Base-by-base conservation (phyloP, 2,113 vertebrate genomes). In the Hypanus sabinus region DNA sequence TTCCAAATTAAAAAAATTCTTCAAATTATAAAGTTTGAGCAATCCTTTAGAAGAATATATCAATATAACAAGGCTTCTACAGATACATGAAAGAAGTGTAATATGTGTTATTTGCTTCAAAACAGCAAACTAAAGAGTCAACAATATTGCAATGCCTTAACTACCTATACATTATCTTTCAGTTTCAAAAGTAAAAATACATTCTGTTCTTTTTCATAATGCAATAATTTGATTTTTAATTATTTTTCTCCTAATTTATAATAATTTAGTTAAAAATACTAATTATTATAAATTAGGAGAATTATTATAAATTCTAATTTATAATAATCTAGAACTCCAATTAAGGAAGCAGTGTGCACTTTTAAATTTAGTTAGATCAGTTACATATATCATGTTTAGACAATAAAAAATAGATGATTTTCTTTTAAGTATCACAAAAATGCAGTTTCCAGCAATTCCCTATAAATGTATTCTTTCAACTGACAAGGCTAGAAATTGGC, bases 61-160 rank as follows among this genome's bases (percentile, higher is more conserved):
- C 57, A 30, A 0, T 22, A 22, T 30, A 92, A 95, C 94, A 93
- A 70, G 93, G 20, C 94, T n/a, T 12, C 0, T 62, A 77, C 96
- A 95, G 95, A 92, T 94, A 95, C 96, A 92, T 94, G 55, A 94
- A 94, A 94, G 94, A 94, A 65, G 94, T 94, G 95, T 5, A 0
- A 94, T 81, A 36, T 27, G 73, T 30, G 24, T 7, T 22, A 73
- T 10, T 10, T 93, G 33, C 68, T 93, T 73, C 38, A 70, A 93
- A 73, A 20, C 8, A 73, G 4, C 18, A 20, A 73, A 22, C 20
- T 24, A 93, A 73, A 71, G 38, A 71, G 71, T 38, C 70, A 22
- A 73, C 5, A 55, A 16, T 18, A 27, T 3, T 93, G 24, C 16
- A 30, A 12, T 27, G 73, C 22, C 24, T 73, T 55, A 11, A 33